A percentile compares a stretch with the other conserved stretches of the same genome.
Evolutionary conservation across 2,113 vertebrate species (phyloP).

Genomic region (Apteryx mantelli): DNA sequence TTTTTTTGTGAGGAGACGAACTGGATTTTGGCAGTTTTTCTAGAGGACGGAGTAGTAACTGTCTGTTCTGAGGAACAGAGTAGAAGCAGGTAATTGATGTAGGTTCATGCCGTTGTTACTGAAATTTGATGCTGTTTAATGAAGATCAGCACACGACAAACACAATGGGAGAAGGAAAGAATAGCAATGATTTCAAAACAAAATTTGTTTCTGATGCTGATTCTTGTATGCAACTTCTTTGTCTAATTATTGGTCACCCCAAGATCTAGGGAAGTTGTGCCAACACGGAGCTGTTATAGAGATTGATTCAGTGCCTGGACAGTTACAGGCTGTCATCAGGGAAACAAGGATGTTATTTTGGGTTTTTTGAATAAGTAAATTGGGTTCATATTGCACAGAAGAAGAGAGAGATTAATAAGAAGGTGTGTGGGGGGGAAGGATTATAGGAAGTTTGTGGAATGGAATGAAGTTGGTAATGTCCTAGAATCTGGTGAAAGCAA

Average conservation of each 20-base stretch:
- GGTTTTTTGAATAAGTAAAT: not conserved
- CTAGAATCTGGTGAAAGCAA: not conserved
- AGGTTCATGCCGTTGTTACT: not conserved
- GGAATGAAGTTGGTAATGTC: not conserved
- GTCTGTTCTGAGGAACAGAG: not conserved
- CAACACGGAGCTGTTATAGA: not conserved
- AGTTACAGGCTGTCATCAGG: not conserved
- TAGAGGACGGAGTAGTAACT: not conserved
- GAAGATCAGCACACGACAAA: not conserved
- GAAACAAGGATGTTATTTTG: not conserved
- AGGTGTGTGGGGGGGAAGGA: not conserved
- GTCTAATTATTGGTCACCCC: not conserved
- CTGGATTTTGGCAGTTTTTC: not conserved
- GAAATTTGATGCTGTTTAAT: not conserved
- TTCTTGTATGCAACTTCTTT: not conserved
- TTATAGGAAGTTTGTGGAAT: not conserved
- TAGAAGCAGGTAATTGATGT: not conserved
- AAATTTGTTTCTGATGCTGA: not conserved
- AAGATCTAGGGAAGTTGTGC: not conserved
- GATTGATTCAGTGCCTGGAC: not conserved
- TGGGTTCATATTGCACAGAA: not conserved
- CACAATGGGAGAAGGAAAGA: not conserved
- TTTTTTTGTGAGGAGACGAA: not conserved
- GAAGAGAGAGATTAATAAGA: not conserved
- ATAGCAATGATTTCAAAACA: not conserved